Evolutionary conservation across 2,113 vertebrate species (phyloP), one percentile per base, ranked within the genome.

Genomic region (Eubucco bourcierii): DNA sequence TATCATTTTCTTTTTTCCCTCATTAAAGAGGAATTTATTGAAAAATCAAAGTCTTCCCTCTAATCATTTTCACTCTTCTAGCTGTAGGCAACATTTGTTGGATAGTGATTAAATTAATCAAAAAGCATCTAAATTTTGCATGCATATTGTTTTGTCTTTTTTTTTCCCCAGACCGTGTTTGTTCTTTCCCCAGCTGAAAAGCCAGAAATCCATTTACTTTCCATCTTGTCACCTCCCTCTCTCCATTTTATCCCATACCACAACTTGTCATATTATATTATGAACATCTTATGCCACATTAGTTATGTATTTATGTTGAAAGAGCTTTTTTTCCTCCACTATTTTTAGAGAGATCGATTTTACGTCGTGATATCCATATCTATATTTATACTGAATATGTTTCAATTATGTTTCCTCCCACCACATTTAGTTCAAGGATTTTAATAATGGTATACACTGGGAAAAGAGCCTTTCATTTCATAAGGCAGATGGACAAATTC

Each of bases 101-200:
- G 34, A 58, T 78, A 95, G 93, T 37, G 91, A 96, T 95, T 95
- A 94, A 92, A 88, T 78, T 80, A 91, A 96, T 92, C 90, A 52
- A 60, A 73, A 93, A 86, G 29, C 46, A 95, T 86, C 73, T 88
- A 84, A 75, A 90, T 95, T 90, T 90, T 96, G 85, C 87, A 86
- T 90, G 87, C 80, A 95, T 95, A 94, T 79, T 95, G 76, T 83
- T 92, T 95, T 60, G 70, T 84, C 44, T 67, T 89, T 94, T 92
- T 92, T 87, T 94, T 90, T 85, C 64, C 76, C 80, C 84, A 94
- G 65, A 72, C 72, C 77, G 44, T 84, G 76, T 79, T 96, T 94
- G 58, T 86, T 94, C 82, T 86, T 94, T 21, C 24, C 47, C 34
- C 37, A 76, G 19, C 8, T 81, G 66, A 88, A 95, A 95, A 88